Base-by-base conservation (phyloP, 2,888 invertebrate species). In the Cyclophora albipunctata region DNA sequence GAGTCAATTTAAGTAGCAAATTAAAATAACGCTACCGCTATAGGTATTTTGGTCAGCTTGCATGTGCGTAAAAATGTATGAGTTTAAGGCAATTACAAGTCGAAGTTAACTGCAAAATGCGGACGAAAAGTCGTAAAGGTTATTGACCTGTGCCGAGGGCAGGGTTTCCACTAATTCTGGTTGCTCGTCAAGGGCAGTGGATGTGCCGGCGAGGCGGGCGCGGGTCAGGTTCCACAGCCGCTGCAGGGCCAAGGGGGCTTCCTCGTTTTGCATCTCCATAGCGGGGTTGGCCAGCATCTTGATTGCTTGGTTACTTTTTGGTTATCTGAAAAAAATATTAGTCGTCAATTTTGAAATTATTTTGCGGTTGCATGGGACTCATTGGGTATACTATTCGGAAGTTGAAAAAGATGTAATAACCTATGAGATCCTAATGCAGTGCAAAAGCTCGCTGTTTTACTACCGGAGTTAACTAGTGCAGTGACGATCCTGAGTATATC, bases 231-330 rank as follows among this genome's bases (percentile, higher is more conserved):
- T 87, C 90, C 90, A 90, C 35, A 90, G 73, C 34, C 90, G 76
- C 64, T 89, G 89, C 50, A 90, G 78, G 3, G 85, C 87, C 61
- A 84, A 61, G 0, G 89, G 89, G n/a, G 86, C 78, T 66, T 87
- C 86, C 58, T 93, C 83, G 33, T 72, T 67, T 52, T 81, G 70
- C 51, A 93, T 73, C 73, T 95, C 95, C 64, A 92, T 91, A 7
- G 78, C 73, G 40, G 82, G 78, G 64, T 74, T 81, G 47, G 87
- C 81, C 55, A 86, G 78, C 89, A 89, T 89, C 67, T 80, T 83
- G 51, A 42, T 20, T 20, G 20, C 20, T 20, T 51, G 47, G 53
- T 49, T 42, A 46, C 37, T 47, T 55, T 47, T 55, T 54, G 48
- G 54, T n/a, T 62, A 54, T 57, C 64, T 69, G 58, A 3, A 37